These are phyloP conservation scores for Ethmia dodecea DNA, from an alignment of 2,888 invertebrate species.

Conservation along the genomic window DNA sequence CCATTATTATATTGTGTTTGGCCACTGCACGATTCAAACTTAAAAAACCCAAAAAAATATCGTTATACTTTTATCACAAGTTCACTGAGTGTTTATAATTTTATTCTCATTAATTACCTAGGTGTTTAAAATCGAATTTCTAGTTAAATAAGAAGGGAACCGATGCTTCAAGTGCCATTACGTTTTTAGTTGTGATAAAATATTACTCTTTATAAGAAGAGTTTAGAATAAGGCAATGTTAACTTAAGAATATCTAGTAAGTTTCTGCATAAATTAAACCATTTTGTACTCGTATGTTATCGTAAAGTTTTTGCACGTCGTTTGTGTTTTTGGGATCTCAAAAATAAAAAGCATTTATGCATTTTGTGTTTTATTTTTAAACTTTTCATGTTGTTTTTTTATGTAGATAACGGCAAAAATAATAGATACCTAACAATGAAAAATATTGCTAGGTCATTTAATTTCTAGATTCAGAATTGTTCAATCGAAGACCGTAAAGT, in stretches of 20 bases:
- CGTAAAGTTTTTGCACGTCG: slow-evolving; percentile 52
- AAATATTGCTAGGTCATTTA: too few species aligned
- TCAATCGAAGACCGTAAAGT: too few species aligned
- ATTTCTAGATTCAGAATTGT: too few species aligned
- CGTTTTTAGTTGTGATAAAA: slow-evolving; percentile 24
- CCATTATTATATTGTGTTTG: slow-evolving; percentile 25
- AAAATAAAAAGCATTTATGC: slow-evolving; percentile 70
- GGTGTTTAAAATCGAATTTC: too few species aligned
- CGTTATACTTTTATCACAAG: slow-evolving; percentile 34
- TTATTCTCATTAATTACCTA: slow-evolving; percentile 15
- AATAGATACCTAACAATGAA: too few species aligned
- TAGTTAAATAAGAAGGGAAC: slow-evolving; percentile 45
- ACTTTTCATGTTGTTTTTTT: background rate
- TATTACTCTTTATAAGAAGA: slow-evolving; percentile 19
- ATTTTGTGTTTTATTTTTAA: slow-evolving; percentile 14
- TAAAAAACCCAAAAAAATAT: slow-evolving; percentile 45
- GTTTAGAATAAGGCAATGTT: slow-evolving; percentile 31
- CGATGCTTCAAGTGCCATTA: slow-evolving; percentile 71
- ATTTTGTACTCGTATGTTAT: too few species aligned
- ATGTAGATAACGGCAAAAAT: background rate
- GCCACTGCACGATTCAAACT: slow-evolving; percentile 47
- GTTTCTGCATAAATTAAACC: too few species aligned
- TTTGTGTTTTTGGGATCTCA: slow-evolving; percentile 78
- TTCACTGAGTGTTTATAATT: slow-evolving; percentile 34
- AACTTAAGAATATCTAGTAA: too few species aligned